Conservation (phyloP, 92 coral and sea anemone species). For the Siderastrea radians region DNA sequence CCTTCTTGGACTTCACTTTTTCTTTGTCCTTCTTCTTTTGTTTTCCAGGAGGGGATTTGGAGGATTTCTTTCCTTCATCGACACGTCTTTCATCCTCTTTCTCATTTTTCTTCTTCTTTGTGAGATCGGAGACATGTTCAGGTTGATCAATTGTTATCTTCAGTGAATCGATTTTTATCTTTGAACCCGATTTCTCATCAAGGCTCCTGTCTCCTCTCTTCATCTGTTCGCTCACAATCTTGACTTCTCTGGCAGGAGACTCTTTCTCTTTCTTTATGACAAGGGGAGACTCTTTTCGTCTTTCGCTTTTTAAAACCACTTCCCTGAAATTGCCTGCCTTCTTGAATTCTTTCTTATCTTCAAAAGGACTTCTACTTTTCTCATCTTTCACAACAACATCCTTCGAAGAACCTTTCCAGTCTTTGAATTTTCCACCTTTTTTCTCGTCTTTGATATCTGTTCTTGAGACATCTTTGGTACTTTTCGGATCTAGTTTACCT, state of each 20-base stretch:
- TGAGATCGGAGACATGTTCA: background rate
- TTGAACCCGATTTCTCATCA: conserved; percentile 23
- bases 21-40: conserved; percentile 68
- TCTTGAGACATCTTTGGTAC: background rate
- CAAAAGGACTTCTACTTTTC: background rate
- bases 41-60: conserved; percentile 51
- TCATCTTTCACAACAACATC: conserved; percentile 1
- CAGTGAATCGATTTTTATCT: conserved; percentile 23
- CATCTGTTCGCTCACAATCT: conserved; percentile 35
- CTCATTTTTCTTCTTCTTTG: background rate
- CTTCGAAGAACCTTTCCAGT: background rate
- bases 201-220: background rate
- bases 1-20: conserved; percentile 65
- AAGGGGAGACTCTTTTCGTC: conserved; percentile 22
- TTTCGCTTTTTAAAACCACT: conserved; percentile 40
- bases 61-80: background rate
- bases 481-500: background rate
- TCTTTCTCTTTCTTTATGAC: conserved; percentile 10
- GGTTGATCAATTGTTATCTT: conserved; percentile 44
- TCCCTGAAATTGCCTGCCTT: conserved; percentile 31
- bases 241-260: conserved; percentile 38
- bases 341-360: conserved; percentile 9
- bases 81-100: background rate
- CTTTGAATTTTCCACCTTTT: conserved; percentile 14
- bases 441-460: background rate